A percentile compares a stretch with the other conserved stretches of the same genome.
Evolutionary conservation across 2,113 vertebrate genomes (phyloP).

Genomic region (Macroglossus sobrinus): DNA sequence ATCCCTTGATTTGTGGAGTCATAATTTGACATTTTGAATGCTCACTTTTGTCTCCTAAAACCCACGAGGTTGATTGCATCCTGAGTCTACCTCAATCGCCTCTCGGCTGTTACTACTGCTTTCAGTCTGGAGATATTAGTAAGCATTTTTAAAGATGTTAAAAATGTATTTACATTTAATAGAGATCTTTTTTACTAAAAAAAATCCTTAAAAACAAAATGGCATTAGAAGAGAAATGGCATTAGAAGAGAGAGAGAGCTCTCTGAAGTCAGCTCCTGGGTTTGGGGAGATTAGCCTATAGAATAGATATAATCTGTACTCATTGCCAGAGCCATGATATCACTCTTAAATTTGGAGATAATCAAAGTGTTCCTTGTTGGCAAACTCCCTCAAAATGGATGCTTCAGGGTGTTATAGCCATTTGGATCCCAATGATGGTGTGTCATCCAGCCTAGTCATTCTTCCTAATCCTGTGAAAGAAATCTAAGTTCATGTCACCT

Average conservation of each 20-base stretch:
- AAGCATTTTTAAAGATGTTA: background rate
- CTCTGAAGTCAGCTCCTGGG: background rate
- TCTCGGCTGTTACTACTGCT: background rate
- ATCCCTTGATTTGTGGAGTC: background rate
- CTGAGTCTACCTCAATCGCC: background rate
- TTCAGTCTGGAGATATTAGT: background rate
- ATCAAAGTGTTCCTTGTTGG: background rate
- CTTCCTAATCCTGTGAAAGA: background rate
- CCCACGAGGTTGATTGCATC: background rate
- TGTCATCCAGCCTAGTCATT: background rate
- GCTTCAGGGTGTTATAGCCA: background rate
- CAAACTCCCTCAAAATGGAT: background rate
- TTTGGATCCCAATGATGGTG: background rate
- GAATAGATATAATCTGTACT: background rate
- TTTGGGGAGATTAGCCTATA: background rate
- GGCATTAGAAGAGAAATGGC: background rate
- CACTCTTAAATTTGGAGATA: background rate
- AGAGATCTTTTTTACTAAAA: background rate
- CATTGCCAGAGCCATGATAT: background rate
- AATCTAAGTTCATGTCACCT: background rate
- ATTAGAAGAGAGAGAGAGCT: background rate
- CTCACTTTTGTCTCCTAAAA: background rate
- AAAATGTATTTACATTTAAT: background rate
- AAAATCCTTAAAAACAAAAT: background rate
- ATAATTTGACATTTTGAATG: background rate